Evolutionary conservation across 2,888 invertebrate genomes (phyloP), one percentile per base, ranked within the genome.

Genomic region (Oscheius sp.): DNA sequence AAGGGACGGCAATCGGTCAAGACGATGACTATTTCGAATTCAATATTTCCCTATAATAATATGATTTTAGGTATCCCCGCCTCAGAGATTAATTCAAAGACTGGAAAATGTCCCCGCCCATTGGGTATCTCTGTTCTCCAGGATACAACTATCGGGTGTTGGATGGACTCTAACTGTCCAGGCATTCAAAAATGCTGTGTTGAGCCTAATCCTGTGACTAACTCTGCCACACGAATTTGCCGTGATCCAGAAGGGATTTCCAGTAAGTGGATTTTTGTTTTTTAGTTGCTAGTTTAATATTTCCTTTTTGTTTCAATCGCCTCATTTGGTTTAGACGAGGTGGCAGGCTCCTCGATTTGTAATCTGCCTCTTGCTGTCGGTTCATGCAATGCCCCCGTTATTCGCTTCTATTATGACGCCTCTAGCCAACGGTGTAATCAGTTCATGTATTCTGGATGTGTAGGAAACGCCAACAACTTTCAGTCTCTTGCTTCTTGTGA

Each of bases 121-220:
- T 74, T 83, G 49, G 83, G 83, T 30, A 83, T 84, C 64, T 75
- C 74, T 20, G 77, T 79, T 32, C 47, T 79, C n/a, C 73, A 84
- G 71, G 81, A 80, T 56, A 79, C 75, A 41, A 77, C 78, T 4
- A 75, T 79, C 66, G 83, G 83, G 41, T 84, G 84, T 68, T 84
- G 84, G 84, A 74, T 84, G 76, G 84, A 84, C 73, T 72, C 79
- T 22, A 80, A 80, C 68, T 84, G 84, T 44, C 84, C 84, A 5
- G 84, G 84, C 26, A 82, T 84, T 54, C 84, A 84, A 72, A 84
- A 84, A 66, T 84, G 84, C 63, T 84, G 84, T 50, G 78, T 84
- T n/a, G 84, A 84, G 67, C 84, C 84, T 28, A 84, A 84, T 54
- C 82, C 84, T 8, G 81, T 80, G 9, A 82, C 82, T 51, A 75